Evolutionary conservation across 2,113 vertebrate genomes (phyloP).

Genomic region (Acrocephalus arundinaceus): DNA sequence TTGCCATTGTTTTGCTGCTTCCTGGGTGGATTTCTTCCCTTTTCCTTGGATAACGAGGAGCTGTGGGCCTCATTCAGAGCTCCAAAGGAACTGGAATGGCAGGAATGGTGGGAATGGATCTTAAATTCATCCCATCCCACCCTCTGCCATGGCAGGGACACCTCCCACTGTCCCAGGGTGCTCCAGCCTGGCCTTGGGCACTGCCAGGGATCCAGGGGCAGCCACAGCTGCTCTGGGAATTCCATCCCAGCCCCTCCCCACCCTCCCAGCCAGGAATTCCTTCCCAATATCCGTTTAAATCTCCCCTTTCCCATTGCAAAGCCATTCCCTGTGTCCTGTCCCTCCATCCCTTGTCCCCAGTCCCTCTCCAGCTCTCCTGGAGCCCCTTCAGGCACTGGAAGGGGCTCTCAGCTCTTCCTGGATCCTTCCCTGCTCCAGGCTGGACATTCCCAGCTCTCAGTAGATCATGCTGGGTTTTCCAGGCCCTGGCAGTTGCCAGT

Average conservation of each 20-base stretch:
- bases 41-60: neutral
- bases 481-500: too few relatives aligned
- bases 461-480: neutral
- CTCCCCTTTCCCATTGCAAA: neutral
- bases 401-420: neutral
- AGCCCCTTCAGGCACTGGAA: neutral
- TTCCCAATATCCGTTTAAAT: neutral
- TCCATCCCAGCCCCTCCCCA: neutral
- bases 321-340: neutral
- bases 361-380: neutral
- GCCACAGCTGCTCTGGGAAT: neutral
- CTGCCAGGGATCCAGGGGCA: neutral
- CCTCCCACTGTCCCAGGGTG: neutral
- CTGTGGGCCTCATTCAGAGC: neutral
- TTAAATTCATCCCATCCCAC: accelerated
- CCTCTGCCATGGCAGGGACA: neutral
- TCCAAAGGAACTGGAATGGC: neutral
- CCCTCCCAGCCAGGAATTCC: neutral
- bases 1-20: neutral
- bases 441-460: neutral
- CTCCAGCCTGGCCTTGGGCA: accelerated
- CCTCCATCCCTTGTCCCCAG: neutral
- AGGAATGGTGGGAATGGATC: neutral
- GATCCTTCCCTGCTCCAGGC: neutral
- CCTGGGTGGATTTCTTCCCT: neutral